phyloP scores from a whole-genome alignment of 2,797 vertebrate genomes.

The Ptychobarbus kaznakovi region DNA sequence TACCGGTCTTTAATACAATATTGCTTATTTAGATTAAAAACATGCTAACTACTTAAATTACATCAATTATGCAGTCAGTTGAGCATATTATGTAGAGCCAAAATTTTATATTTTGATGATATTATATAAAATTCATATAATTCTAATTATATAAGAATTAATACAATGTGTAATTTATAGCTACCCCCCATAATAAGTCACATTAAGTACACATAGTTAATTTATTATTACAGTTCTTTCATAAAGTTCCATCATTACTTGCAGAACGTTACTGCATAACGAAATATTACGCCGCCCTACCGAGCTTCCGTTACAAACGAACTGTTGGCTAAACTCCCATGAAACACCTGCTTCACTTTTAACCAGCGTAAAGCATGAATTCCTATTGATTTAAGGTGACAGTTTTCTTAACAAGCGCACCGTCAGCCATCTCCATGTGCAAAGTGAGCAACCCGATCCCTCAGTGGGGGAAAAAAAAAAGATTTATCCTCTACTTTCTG shows the following conservation, averaged over 20 bases:
- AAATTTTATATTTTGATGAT: background rate
- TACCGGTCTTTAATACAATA: background rate
- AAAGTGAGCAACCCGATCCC: slow-evolving; percentile 51
- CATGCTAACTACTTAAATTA: background rate
- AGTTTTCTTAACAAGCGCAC: slow-evolving; percentile 52
- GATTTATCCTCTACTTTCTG: slow-evolving; percentile 51
- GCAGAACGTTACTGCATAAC: background rate
- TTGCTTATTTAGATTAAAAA: background rate
- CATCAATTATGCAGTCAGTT: background rate
- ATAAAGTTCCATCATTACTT: background rate
- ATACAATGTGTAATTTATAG: background rate
- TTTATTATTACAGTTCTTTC: background rate
- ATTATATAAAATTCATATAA: background rate
- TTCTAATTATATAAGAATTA: background rate
- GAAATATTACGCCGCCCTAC: background rate
- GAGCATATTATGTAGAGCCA: background rate
- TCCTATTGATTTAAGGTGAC: slow-evolving; percentile 57
- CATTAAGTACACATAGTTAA: background rate
- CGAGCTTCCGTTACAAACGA: slow-evolving; percentile 31
- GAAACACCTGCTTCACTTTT: slow-evolving; percentile 47
- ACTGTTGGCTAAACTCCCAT: slow-evolving; percentile 45
- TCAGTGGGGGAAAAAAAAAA: slow-evolving; percentile 57
- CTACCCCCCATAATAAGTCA: background rate
- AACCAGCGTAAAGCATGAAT: slow-evolving; percentile 44
- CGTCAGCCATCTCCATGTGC: slow-evolving; percentile 54